These are phyloP conservation scores for Marronus borbonicus DNA, from an alignment of 2,888 invertebrate genomes.

Conservation along the genomic window DNA sequence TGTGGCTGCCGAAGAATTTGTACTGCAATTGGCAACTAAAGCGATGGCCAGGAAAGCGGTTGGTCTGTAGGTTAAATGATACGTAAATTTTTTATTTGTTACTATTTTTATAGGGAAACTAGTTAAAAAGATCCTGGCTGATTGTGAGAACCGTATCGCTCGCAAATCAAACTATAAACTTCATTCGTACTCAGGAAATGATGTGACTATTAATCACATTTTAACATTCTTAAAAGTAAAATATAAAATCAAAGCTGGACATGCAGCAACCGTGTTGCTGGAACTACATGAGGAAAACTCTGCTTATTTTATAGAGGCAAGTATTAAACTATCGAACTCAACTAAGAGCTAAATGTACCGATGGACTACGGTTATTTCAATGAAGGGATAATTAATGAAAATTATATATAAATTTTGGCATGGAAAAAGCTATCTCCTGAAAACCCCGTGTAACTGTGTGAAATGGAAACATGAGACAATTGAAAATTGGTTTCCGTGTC, in stretches of 20 bases:
- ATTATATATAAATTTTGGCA: no score
- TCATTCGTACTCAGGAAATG: conserved; percentile 45
- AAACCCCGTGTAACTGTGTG: no score
- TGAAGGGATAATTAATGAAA: no score
- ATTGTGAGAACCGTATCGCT: conserved; percentile 25
- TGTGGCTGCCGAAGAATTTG: neutral
- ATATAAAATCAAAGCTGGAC: neutral
- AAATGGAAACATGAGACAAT: no score
- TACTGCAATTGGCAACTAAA: conserved; percentile 9
- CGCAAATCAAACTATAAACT: conserved; percentile 25
- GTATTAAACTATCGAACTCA: neutral
- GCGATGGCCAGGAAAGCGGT: neutral
- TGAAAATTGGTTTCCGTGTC: no score
- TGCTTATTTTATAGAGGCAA: conserved; percentile 27
- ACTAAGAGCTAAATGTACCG: no score
- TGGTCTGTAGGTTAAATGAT: conserved; percentile 1
- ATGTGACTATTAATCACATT: conserved; percentile 10
- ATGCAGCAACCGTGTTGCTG: conserved; percentile 25
- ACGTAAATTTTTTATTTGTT: neutral
- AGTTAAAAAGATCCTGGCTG: conserved; percentile 30
- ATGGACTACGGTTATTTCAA: no score
- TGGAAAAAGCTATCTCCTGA: no score
- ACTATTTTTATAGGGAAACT: conserved; percentile 24
- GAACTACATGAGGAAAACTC: conserved; percentile 33
- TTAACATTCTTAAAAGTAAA: conserved; percentile 15